Percentiles rank a stretch among this genome's conserved stretches.
Evolutionary conservation across 1,140 invertebrate species (phyloP).

Genomic region (Acromyrmex echinatior): DNA sequence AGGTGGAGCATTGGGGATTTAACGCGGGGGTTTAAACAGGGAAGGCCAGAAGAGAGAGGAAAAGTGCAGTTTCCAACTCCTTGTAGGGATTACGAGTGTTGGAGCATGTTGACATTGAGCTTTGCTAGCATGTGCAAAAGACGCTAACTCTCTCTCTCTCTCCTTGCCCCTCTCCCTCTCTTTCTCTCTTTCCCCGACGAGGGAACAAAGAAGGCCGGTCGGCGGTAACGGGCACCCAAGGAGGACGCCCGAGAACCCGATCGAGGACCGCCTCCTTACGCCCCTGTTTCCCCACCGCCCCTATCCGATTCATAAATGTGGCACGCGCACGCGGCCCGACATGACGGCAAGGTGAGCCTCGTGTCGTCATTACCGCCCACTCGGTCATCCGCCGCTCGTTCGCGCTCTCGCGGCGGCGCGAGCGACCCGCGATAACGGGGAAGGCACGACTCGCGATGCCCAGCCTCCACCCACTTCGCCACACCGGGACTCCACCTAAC

Average conservation of each 20-base stretch:
- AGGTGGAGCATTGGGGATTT: neutral
- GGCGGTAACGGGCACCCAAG: constrained; percentile 55
- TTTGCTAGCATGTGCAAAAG: neutral
- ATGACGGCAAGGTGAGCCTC: constrained; percentile 28
- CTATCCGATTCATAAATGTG: constrained; percentile 71
- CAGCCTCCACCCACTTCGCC: constrained; percentile 85
- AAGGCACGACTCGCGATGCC: constrained; percentile 81
- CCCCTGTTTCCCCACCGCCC: constrained; percentile 77
- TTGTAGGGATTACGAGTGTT: neutral
- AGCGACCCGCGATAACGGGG: constrained; percentile 78
- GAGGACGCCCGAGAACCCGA: constrained; percentile 75
- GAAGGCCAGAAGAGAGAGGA: neutral
- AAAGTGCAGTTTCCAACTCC: neutral
- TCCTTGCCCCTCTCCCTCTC: neutral
- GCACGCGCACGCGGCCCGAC: constrained; percentile 77
- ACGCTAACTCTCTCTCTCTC: neutral
- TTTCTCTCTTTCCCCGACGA: neutral
- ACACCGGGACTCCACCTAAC: constrained; percentile 85
- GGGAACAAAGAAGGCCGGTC: constrained; percentile 74
- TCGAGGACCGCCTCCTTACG: constrained; percentile 81
- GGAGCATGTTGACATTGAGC: neutral
- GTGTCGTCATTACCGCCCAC: constrained; percentile 77
- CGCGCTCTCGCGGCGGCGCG: constrained; percentile 71
- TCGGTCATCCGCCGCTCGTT: constrained; percentile 77
- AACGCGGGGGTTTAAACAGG: neutral